These are phyloP conservation scores for Acromyrmex echinatior DNA, from an alignment of 1,140 invertebrate genomes.

Conservation along the genomic window DNA sequence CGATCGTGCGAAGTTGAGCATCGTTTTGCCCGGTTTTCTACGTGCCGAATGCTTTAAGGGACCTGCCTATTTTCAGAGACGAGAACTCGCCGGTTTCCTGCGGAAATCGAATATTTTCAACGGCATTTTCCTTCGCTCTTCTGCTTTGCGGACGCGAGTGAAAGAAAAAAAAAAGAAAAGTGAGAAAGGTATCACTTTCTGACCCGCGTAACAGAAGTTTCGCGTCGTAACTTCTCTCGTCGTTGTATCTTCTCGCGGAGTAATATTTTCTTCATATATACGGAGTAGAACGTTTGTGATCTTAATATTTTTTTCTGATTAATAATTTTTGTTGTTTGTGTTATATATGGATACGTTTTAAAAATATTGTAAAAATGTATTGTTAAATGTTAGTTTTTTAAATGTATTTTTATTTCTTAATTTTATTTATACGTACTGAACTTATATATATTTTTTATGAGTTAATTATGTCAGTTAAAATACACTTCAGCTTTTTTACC, in stretches of 20 bases:
- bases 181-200: constrained; percentile 26
- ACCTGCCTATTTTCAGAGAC: constrained; percentile 63
- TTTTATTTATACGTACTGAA: not conserved
- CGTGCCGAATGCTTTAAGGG: constrained; percentile 70
- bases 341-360: not conserved
- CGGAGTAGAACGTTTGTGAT: not conserved
- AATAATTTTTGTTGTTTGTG: not conserved
- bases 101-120: constrained; percentile 74
- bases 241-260: constrained; percentile 10
- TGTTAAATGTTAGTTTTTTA: not conserved
- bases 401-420: not conserved
- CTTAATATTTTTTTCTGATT: not conserved
- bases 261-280: constrained; percentile 23
- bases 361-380: not conserved
- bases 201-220: constrained; percentile 8
- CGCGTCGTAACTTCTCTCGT: constrained; percentile 28
- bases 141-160: constrained; percentile 1
- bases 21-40: constrained; percentile 64
- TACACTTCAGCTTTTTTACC: not conserved
- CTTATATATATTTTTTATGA: constrained; percentile 7
- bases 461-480: not conserved
- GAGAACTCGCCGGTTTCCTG: constrained; percentile 58
- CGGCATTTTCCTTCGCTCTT: constrained; percentile 52
- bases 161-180: not conserved
- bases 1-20: constrained; percentile 65